Percentiles rank a stretch among this genome's conserved stretches.
Conservation (phyloP, 2,888 invertebrate species). For the Trachelus troglodyta region DNA sequence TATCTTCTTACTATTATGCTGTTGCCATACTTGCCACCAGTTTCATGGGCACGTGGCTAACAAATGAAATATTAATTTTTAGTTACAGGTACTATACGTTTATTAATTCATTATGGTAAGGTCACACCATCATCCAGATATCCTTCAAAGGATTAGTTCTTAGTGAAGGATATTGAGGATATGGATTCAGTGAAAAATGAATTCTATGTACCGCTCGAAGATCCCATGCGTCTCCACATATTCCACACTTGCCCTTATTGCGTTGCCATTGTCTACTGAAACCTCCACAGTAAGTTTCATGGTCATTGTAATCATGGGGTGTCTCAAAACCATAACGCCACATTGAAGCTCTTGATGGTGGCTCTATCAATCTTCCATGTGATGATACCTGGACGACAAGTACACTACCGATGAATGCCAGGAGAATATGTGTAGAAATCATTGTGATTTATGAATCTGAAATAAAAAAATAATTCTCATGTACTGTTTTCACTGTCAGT, state of each 20-base stretch:
- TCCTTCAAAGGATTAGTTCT: too few species aligned
- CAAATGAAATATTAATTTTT: constrained; percentile 20
- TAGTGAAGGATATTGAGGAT: too few species aligned
- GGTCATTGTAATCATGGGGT: constrained; percentile 90
- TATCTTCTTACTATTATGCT: constrained; percentile 86
- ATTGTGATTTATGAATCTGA: too few species aligned
- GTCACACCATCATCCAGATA: neutral
- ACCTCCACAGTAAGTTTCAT: constrained; percentile 89
- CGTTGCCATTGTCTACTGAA: constrained; percentile 84
- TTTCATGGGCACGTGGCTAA: constrained; percentile 82
- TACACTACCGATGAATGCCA: constrained; percentile 5
- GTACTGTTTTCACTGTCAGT: too few species aligned
- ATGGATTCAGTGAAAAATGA: too few species aligned
- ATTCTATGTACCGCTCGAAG: constrained; percentile 60
- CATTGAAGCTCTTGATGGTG: constrained; percentile 87
- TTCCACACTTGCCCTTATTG: constrained; percentile 87
- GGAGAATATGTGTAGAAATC: too few species aligned
- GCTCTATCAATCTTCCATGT: constrained; percentile 84
- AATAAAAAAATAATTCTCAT: too few species aligned
- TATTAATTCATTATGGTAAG: neutral
- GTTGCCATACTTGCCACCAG: constrained; percentile 85
- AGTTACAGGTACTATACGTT: too few species aligned
- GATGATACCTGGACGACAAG: constrained; percentile 65
- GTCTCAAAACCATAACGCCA: constrained; percentile 92
- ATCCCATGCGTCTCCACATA: constrained; percentile 90